Evolutionary conservation across 2,888 invertebrate species (phyloP).

Genomic region (Eustalomyia histrio): DNA sequence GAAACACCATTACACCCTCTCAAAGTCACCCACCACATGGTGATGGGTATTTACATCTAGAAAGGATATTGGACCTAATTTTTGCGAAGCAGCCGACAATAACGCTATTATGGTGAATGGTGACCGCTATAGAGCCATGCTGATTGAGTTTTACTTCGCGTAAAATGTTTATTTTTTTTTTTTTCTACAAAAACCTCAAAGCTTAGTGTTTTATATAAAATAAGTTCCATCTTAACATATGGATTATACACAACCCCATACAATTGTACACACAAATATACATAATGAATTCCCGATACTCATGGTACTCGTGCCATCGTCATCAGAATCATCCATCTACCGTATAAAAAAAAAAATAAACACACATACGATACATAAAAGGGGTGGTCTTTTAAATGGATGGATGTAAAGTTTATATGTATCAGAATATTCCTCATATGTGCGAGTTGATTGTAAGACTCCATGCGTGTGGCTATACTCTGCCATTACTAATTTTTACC

Average conservation of each 20-base stretch:
- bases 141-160: too few species aligned
- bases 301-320: slow-evolving; percentile 28
- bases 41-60: too few species aligned
- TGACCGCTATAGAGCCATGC: too few species aligned
- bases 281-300: slow-evolving; percentile 55
- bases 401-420: slow-evolving; percentile 29
- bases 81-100: too few species aligned
- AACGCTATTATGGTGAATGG: too few species aligned
- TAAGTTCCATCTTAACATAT: background rate
- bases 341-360: slow-evolving; percentile 20
- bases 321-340: slow-evolving; percentile 16
- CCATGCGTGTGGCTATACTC: slow-evolving; percentile 59
- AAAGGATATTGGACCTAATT: too few species aligned
- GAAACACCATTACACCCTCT: too few species aligned
- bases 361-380: slow-evolving; percentile 47
- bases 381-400: slow-evolving; percentile 56
- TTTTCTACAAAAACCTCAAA: too few species aligned
- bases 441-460: slow-evolving; percentile 45
- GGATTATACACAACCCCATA: slow-evolving; percentile 59
- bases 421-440: slow-evolving; percentile 24
- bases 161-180: too few species aligned
- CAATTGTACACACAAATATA: slow-evolving; percentile 37
- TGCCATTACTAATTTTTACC: slow-evolving; percentile 56
- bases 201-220: too few species aligned
- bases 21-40: too few species aligned